A percentile compares a stretch with the other conserved stretches of the same genome.
Evolutionary conservation across 2,113 vertebrate genomes (phyloP).

Genomic region (Choloepus hoffmanni): DNA sequence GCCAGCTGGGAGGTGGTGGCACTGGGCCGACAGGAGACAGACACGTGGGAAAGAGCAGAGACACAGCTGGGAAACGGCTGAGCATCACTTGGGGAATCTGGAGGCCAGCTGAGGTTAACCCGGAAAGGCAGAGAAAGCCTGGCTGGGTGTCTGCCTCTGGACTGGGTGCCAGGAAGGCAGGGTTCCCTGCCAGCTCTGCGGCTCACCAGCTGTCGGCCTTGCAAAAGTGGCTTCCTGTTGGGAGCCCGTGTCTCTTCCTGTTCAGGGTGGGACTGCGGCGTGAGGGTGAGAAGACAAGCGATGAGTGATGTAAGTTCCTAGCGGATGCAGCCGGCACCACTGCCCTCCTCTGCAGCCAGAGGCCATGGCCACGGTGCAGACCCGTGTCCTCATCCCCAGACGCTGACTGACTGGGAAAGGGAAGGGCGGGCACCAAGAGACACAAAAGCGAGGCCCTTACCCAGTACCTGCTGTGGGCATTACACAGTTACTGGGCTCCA

Average conservation of each 20-base stretch:
- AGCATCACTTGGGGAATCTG: fast-evolving
- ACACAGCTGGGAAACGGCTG: background rate
- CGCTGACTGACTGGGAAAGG: background rate
- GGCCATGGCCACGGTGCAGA: background rate
- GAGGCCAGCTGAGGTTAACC: background rate
- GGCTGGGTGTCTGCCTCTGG: background rate
- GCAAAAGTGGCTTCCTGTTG: conserved; percentile 6
- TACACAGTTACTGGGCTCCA: no score
- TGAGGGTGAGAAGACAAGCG: background rate
- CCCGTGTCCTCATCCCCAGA: background rate
- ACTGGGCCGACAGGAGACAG: background rate
- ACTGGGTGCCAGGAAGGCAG: background rate
- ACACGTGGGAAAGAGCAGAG: background rate
- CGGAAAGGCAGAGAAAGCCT: background rate
- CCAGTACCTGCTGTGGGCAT: no score
- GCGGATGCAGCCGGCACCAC: background rate
- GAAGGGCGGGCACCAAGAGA: background rate
- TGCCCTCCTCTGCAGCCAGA: background rate
- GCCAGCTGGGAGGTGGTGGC: background rate
- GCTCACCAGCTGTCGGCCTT: background rate
- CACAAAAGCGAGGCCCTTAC: background rate
- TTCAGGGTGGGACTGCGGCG: background rate
- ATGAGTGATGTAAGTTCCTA: no score
- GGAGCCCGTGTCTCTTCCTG: background rate
- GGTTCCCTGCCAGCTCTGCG: background rate